These are phyloP conservation scores for Agapostemon virescens DNA, from an alignment of 2,888 invertebrate species.

Conservation along the genomic window DNA sequence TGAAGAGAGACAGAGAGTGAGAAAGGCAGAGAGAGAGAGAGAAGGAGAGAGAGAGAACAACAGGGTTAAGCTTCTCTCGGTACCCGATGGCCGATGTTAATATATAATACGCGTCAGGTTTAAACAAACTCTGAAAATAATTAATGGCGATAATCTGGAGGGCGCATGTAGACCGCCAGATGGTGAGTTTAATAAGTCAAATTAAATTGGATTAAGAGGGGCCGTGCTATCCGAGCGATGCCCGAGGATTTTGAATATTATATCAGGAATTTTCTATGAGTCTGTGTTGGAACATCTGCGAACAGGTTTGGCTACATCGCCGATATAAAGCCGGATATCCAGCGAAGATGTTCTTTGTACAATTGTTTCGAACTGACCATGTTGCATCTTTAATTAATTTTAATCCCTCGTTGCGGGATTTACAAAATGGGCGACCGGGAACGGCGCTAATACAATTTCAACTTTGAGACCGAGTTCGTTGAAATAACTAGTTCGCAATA, in stretches of 20 bases:
- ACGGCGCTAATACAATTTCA: background rate
- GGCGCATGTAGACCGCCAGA: slow-evolving; percentile 66
- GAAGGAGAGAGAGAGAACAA: background rate
- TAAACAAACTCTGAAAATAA: slow-evolving; percentile 60
- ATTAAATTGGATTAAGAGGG: slow-evolving; percentile 72
- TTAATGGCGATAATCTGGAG: slow-evolving; percentile 62
- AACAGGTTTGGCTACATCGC: slow-evolving; percentile 47
- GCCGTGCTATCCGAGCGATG: slow-evolving; percentile 49
- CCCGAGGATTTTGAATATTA: slow-evolving; percentile 69
- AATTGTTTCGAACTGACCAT: slow-evolving; percentile 25
- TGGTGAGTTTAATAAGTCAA: slow-evolving; percentile 75
- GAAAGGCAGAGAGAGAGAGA: background rate
- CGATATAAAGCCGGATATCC: slow-evolving; percentile 39
- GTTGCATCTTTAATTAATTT: slow-evolving; percentile 47
- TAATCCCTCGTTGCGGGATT: background rate
- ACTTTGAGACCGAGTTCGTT: background rate
- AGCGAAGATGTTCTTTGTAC: slow-evolving; percentile 11
- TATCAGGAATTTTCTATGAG: slow-evolving; percentile 64
- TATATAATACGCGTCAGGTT: slow-evolving; percentile 25
- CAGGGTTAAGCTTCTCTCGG: background rate
- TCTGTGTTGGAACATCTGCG: slow-evolving; percentile 53
- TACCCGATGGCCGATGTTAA: slow-evolving; percentile 11
- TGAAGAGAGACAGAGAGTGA: background rate
- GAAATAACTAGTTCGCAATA: background rate
- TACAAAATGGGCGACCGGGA: background rate